These are phyloP conservation scores for Eptesicus fuscus DNA, from an alignment of 2,113 vertebrate species.

Conservation along the genomic window DNA sequence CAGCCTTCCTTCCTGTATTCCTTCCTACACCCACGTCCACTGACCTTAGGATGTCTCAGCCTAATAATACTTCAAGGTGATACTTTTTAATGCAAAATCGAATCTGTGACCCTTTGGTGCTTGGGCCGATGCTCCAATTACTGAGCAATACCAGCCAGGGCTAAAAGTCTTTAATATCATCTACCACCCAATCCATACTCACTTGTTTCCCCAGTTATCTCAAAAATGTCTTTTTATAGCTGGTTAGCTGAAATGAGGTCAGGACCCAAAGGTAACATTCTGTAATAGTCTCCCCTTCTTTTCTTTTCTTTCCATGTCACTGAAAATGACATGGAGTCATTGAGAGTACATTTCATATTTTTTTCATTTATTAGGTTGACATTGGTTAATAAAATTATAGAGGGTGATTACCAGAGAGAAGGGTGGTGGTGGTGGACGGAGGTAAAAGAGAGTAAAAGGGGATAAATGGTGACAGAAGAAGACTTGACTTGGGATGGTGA, in stretches of 20 bases:
- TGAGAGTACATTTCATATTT: not conserved
- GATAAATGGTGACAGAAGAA: not conserved
- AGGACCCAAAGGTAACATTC: not conserved
- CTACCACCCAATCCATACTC: not conserved
- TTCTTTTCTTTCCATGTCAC: no score
- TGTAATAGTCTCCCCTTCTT: not conserved
- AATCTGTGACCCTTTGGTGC: no score
- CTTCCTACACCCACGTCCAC: not conserved
- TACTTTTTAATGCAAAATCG: not conserved
- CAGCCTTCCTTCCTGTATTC: no score
- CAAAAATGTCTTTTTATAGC: not conserved
- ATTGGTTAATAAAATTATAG: not conserved
- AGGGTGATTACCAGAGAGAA: not conserved
- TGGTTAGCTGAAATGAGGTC: not conserved
- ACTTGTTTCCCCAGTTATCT: not conserved
- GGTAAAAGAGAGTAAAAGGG: not conserved
- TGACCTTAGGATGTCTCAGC: not conserved
- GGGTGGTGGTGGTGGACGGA: not conserved
- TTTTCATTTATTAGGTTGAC: not conserved
- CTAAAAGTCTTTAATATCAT: not conserved
- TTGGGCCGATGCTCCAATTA: no score
- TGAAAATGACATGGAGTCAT: no score
- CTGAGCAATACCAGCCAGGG: no score
- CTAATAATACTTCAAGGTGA: accelerated
- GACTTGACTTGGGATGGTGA: not conserved